A percentile compares a stretch with the other conserved stretches of the same genome.
Evolutionary conservation across 1,140 invertebrate species (phyloP).

Genomic region (Diuraphis noxia): DNA sequence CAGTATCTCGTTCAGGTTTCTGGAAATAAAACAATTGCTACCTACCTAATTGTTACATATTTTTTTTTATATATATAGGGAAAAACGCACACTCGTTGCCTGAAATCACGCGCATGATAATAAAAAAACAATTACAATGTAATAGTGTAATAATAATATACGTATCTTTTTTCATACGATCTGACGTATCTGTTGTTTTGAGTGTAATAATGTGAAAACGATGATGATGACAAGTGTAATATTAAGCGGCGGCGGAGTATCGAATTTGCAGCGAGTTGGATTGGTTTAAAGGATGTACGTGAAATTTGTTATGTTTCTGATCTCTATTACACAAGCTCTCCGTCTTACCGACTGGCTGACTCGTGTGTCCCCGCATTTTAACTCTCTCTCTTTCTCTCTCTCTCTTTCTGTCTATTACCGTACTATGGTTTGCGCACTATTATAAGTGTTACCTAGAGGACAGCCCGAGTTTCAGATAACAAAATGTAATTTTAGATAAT

Average conservation of each 20-base stretch:
- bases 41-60: not conserved
- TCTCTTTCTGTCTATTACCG: not conserved
- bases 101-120: not conserved
- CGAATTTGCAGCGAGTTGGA: not conserved
- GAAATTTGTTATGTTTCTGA: constrained; percentile 7
- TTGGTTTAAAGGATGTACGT: not conserved
- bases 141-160: not conserved
- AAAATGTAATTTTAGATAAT: constrained; percentile 54
- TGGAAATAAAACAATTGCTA: not conserved
- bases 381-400: not conserved
- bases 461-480: constrained; percentile 46
- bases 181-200: not conserved
- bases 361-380: not conserved
- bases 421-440: not conserved
- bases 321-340: not conserved
- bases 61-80: too few species aligned
- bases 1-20: not conserved
- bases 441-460: constrained; percentile 42
- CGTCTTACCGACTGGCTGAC: not conserved
- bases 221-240: constrained; percentile 1
- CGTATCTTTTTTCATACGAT: not conserved
- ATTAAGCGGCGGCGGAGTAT: not conserved
- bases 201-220: not conserved
- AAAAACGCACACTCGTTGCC: not conserved
- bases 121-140: not conserved